Evolutionary conservation across 2,888 invertebrate species (phyloP), one percentile per base, ranked within the genome.

Genomic region (Chydorus sphaericus): DNA sequence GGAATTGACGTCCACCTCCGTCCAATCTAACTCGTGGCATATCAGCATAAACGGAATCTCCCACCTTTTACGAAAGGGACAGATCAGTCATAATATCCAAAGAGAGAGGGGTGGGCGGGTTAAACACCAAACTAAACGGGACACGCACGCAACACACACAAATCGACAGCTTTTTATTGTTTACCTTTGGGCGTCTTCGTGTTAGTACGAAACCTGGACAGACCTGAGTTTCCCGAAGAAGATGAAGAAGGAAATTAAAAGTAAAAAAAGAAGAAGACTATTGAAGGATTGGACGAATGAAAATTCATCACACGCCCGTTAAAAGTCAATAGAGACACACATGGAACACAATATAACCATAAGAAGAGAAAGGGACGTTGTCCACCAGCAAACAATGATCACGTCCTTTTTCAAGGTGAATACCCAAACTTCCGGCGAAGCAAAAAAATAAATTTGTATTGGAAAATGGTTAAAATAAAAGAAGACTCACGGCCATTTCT

Each of bases 401-500:
- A 11, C 14, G 36, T 14, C 10, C 10, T 33, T 11, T 11, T 11
- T 33, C 36, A 33, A 33, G 14, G 10, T 33, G 14, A 33, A 11
- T 11, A 33, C 10, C 10, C 36, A 33, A 33, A n/a, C n/a, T n/a
- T n/a, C n/a, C n/a, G n/a, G n/a, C n/a, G n/a, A n/a, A n/a, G n/a
- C n/a, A n/a, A n/a, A n/a, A n/a, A n/a, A n/a, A n/a, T n/a, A n/a
- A n/a, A n/a, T n/a, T n/a, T n/a, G n/a, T n/a, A n/a, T n/a, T n/a
- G n/a, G n/a, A n/a, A n/a, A n/a, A n/a, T n/a, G n/a, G 38, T 14
- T 28, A 23, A 38, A 28, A 6, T 4, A 39, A n/a, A 37, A 37
- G 6, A 7, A 4, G 11, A 79, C 82, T 81, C 67, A 83, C 83
- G 70, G 82, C 81, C 71, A 85, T 80, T 70, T 85, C 83, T 71